Evolutionary conservation across 2,888 invertebrate genomes (phyloP), one percentile per base, ranked within the genome.

Genomic region (Meliscaeva auricollis): DNA sequence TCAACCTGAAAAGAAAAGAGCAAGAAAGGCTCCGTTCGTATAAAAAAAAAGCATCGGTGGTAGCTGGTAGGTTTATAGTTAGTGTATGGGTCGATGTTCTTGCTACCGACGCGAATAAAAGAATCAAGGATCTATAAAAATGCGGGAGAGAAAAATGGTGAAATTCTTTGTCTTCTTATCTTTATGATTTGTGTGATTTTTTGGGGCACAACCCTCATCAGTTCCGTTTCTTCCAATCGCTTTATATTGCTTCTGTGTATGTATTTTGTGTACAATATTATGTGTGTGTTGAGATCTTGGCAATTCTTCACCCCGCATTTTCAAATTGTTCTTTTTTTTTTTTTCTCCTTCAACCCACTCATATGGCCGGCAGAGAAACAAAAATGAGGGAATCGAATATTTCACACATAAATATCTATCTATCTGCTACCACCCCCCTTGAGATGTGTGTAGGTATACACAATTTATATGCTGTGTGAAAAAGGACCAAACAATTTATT

Each of bases 141-240:
- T 84, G 76, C 79, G 82, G 82, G 87, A 87, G 70, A 77, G 81
- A 82, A 87, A 83, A 82, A 85, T 79, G 70, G 85, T 75, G 69
- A 87, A 87, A 87, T 87, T 84, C 87, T 87, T 87, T 87, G 87
- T 87, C 87, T 82, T 88, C 88, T 88, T 88, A 88, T 88, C 88
- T 88, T 87, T 88, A 88, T 88, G 88, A 88, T 88, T 88, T 88
- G 87, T 87, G 87, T 77, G 69, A 54, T 35, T 64, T 64, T 81
- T 77, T 48, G 68, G 76, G 81, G 81, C 72, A 81, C 73, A 85
- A 80, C 85, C 85, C 85, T 85, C 85, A 81, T 85, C 85, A 85
- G 81, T 85, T 81, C 69, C 73, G 81, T 74, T 81, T 35, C 72
- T 76, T 85, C 54, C 70, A 85, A 76, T 85, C 85, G 81, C 62